These are phyloP conservation scores for Sesia bembeciformis DNA, from an alignment of 2,888 invertebrate genomes.

Conservation along the genomic window DNA sequence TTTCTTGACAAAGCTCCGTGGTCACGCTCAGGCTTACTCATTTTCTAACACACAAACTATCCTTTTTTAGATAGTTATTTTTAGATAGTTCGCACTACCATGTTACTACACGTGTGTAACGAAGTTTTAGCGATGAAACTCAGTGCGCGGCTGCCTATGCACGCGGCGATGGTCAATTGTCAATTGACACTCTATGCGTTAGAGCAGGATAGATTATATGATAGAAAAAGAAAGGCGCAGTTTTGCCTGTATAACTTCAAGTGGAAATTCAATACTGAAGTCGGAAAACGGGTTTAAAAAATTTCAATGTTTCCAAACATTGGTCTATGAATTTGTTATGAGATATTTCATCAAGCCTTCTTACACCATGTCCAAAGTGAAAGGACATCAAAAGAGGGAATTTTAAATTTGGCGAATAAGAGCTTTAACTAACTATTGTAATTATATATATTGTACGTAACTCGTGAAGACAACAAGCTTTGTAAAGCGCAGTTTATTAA, in stretches of 20 bases:
- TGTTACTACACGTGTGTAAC: background rate
- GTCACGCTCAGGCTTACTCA: conserved; percentile 23
- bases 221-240: conserved; percentile 24
- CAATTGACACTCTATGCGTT: conserved; percentile 18
- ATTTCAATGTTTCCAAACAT: no score
- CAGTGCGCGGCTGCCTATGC: conserved; percentile 28
- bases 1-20: conserved; percentile 12
- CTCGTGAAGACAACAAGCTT: no score
- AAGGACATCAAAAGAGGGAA: no score
- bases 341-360: no score
- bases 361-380: no score
- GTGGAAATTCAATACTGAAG: conserved; percentile 3
- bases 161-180: conserved; percentile 25
- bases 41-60: conserved; percentile 11
- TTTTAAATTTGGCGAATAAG: no score
- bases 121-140: background rate
- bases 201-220: conserved; percentile 24
- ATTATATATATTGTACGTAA: no score
- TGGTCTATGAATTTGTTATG: no score
- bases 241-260: conserved; percentile 8
- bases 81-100: background rate
- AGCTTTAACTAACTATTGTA: no score
- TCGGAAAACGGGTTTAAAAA: conserved; percentile 4
- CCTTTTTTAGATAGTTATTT: no score
- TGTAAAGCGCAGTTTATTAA: no score